Base-by-base conservation (phyloP, 2,888 invertebrate species). In the Dioctria rufipes region DNA sequence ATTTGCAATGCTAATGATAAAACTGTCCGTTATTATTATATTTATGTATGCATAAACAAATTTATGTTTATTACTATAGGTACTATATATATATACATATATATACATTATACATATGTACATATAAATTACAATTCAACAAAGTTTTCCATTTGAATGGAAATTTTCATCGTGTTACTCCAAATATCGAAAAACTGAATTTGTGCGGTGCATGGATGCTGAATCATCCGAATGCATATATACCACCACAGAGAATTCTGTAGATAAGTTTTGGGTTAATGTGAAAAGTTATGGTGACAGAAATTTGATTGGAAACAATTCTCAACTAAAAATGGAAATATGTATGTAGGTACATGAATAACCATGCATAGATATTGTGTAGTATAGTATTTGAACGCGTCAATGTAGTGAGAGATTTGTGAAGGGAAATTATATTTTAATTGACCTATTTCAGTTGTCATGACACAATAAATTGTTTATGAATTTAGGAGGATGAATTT, bases 251-350 rank as follows among this genome's bases (percentile, higher is more conserved):
- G 25, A 25, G 25, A 25, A 25, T 25, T 25, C 25, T 42, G 42
- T 67, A 67, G 66, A 67, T 67, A 49, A 42, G 25, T 67, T 69
- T 39, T 37, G 54, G 25, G 8, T 46, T 37, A 69, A 69, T 46
- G 69, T 69, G 51, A 69, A 69, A 69, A 69, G 49, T 51, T 51
- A 69, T 69, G 51, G 51, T 51, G 51, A 69, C 49, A 69, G 51
- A 69, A 25, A 39, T 51, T 69, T 51, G 69, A 51, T 69, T 51
- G 69, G 37, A 69, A 39, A 39, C 39, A 51, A 69, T 51, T 54
- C 46, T 43, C 69, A 25, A n/a, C 11, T 49, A 43, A 51, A 49
- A 69, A 11, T 39, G 25, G 51, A 51, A 51, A 51, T 69, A 25
- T 25, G 25, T 25, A 25, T 25, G 25, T 25, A 25, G 25, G 25